Evolutionary conservation across 2,888 invertebrate genomes (phyloP).

Genomic region (Rhimphoctona megacephalus): DNA sequence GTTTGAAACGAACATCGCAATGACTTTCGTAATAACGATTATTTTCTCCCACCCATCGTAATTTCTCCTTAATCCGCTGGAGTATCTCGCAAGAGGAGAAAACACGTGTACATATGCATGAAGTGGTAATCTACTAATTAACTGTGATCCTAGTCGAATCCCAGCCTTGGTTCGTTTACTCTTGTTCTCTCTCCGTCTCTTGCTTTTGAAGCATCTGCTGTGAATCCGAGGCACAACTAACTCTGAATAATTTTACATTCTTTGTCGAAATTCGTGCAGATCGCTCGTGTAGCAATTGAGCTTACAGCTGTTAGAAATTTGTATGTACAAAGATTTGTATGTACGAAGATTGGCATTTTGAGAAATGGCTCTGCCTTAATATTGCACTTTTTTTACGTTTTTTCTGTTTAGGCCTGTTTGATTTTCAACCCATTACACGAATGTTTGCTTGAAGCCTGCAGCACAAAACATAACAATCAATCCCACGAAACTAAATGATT

Average conservation of each 20-base stretch:
- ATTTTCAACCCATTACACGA: slow-evolving; percentile 19
- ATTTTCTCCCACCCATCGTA: background rate
- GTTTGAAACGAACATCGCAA: background rate
- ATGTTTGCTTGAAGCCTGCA: slow-evolving; percentile 54
- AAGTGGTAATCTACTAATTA: slow-evolving; percentile 60
- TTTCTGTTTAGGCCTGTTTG: background rate
- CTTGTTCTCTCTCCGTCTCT: slow-evolving; percentile 23
- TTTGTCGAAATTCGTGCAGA: slow-evolving; percentile 50
- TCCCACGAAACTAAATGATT: background rate
- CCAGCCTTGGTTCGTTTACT: slow-evolving; percentile 34
- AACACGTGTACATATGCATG: slow-evolving; percentile 47
- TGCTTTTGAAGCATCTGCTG: slow-evolving; percentile 34
- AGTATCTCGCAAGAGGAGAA: slow-evolving; percentile 20
- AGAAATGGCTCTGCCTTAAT: background rate
- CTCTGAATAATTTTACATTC: slow-evolving; percentile 59
- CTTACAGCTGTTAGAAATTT: slow-evolving; percentile 36
- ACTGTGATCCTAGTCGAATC: slow-evolving; percentile 37
- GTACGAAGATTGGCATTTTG: background rate
- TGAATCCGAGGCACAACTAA: slow-evolving; percentile 51
- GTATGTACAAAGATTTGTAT: slow-evolving; percentile 19
- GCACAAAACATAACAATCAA: slow-evolving; percentile 32
- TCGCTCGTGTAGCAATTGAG: slow-evolving; percentile 36
- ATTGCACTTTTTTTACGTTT: slow-evolving; percentile 4
- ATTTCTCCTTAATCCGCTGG: slow-evolving; percentile 30
- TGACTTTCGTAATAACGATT: slow-evolving; percentile 15